A percentile compares a stretch with the other conserved stretches of the same genome.
phyloP scores from a whole-genome alignment of 2,888 invertebrate genomes.

The Liopterus haemorrhoidalis region DNA sequence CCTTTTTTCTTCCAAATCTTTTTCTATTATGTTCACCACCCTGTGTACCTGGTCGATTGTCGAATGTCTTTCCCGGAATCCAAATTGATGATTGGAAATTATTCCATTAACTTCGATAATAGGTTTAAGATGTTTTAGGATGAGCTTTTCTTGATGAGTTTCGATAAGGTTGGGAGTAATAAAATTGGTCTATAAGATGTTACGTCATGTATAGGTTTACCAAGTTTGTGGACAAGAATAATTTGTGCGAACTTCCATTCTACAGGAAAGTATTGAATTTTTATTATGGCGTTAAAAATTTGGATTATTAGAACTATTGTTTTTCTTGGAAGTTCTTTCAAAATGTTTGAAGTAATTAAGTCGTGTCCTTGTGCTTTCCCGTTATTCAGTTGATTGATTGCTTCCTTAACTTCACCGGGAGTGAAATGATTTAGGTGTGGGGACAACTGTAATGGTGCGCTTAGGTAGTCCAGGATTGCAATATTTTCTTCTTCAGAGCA shows the following conservation, averaged over 20 bases:
- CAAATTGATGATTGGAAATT: constrained; percentile 25
- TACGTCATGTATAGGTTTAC: constrained; percentile 22
- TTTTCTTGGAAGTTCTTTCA: constrained; percentile 28
- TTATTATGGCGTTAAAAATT: constrained; percentile 27
- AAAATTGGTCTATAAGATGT: constrained; percentile 28
- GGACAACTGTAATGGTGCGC: neutral
- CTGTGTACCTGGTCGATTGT: constrained; percentile 27
- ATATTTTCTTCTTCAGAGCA: neutral
- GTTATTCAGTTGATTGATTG: neutral
- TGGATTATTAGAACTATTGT: constrained; percentile 25
- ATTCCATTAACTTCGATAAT: constrained; percentile 12
- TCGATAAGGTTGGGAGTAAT: constrained; percentile 27
- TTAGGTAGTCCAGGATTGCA: neutral
- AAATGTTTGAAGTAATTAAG: constrained; percentile 26
- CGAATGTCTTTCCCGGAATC: constrained; percentile 20
- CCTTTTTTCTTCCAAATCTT: constrained; percentile 11
- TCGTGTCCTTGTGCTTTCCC: constrained; percentile 3
- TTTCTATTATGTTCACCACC: constrained; percentile 15
- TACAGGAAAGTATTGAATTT: constrained; percentile 26
- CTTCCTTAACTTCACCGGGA: neutral
- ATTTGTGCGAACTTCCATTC: constrained; percentile 27
- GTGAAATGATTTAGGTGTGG: constrained; percentile 1
- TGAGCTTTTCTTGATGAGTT: constrained; percentile 29
- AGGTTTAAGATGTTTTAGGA: constrained; percentile 18
- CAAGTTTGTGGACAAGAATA: constrained; percentile 25